Evolutionary conservation across 2,797 vertebrate genomes (phyloP).

Genomic region (Catharus ustulatus): DNA sequence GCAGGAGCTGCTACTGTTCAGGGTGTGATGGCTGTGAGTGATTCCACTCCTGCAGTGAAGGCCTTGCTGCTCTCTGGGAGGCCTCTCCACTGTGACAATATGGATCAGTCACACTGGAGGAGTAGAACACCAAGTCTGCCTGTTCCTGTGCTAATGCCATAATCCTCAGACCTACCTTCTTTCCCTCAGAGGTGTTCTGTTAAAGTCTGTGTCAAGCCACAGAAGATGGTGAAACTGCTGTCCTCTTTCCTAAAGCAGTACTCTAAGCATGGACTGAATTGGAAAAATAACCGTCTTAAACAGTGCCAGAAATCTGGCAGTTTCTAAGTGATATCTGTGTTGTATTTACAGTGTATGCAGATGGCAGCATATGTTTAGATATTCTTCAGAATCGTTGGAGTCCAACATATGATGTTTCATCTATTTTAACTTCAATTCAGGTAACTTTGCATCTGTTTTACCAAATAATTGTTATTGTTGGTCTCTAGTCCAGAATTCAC

Average conservation of each 20-base stretch:
- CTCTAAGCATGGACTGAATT: background rate
- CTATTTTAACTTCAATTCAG: slow-evolving; percentile 99
- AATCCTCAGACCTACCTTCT: background rate
- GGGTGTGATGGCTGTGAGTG: background rate
- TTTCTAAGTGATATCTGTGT: slow-evolving; percentile 4
- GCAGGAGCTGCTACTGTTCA: background rate
- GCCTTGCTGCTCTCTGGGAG: background rate
- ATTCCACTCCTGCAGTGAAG: background rate
- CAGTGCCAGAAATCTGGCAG: background rate
- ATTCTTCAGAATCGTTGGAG: slow-evolving; percentile 99
- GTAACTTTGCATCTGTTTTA: slow-evolving; percentile 69
- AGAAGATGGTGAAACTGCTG: background rate
- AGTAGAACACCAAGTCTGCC: background rate
- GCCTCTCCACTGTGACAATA: background rate
- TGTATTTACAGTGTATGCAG: slow-evolving; percentile 90
- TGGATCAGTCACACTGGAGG: background rate
- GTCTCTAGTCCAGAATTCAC: background rate
- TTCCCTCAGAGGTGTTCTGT: background rate
- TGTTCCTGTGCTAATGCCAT: background rate
- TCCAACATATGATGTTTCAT: slow-evolving; percentile 97
- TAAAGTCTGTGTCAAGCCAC: background rate
- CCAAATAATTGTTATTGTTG: background rate
- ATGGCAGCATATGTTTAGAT: slow-evolving; percentile 99
- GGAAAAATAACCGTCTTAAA: background rate
- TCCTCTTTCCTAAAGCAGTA: background rate